Evolutionary conservation across 2,888 invertebrate species (phyloP), one percentile per base, ranked within the genome.

Genomic region (Thera obeliscata): DNA sequence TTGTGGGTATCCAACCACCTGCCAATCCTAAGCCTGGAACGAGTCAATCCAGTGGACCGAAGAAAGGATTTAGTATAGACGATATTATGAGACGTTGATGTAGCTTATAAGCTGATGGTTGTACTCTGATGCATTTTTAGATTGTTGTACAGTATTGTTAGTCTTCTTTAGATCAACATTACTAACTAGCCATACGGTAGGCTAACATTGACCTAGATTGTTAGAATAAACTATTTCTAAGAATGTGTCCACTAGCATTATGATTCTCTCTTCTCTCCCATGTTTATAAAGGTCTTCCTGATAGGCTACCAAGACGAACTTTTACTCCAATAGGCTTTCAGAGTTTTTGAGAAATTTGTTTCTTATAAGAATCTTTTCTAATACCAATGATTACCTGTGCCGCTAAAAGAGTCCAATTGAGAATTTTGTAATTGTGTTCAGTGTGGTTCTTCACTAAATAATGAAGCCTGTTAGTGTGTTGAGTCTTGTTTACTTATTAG

Each of bases 11-110:
- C 72, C 93, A 94, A 77, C 94, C 93, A 38, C 88, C 81, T 61
- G 76, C 84, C 43, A 91, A 90, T 75, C 89, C 93, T 1, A 94
- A 94, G 52, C 94, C 94, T 9, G 93, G 94, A 41, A 94, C 94
- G 33, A 95, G 95, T 69, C 94, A 94, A 55, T 93, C 95, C 0
- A 94, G 94, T 76, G 95, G 95, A 8, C 95, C 96, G 76, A 96
- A 96, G 81, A 97, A 97, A 82, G 98, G 98, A 22, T 98, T 98
- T 87, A 97, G 97, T 84, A 98, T 98, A 93, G 98, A 97, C 82
- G 98, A 98, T 78, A 97, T 98, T 76, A 97, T 98, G 98, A 95
- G 97, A 81, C 96, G 97, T 65, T 67, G 70, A 66, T 60, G 43
- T 72, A 62, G 62, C 50, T 64, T 61, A 12, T 66, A 71, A 66